Evolutionary conservation across 2,797 vertebrate species (phyloP).

Genomic region (Helostoma temminkii): DNA sequence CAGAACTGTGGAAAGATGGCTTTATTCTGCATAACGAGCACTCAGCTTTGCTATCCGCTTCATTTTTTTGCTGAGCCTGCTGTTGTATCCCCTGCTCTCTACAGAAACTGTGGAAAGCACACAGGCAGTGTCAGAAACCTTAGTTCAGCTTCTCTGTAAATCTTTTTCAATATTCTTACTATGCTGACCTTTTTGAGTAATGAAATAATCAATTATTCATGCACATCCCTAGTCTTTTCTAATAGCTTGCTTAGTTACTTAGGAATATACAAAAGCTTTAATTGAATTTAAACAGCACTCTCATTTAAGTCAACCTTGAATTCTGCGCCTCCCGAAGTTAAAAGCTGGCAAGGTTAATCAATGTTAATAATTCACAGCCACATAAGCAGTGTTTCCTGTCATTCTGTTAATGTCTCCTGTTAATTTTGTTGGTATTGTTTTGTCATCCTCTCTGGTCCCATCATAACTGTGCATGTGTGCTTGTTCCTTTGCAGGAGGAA

Average conservation of each 20-base stretch:
- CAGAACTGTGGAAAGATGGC: too few species aligned
- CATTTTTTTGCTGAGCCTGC: too few species aligned
- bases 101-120: too few species aligned
- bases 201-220: neutral
- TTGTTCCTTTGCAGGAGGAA: slow-evolving; percentile 87
- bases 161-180: too few species aligned
- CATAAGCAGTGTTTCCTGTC: slow-evolving; percentile 10
- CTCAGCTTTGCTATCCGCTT: too few species aligned
- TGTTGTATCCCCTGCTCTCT: too few species aligned
- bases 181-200: too few species aligned
- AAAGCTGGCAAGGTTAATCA: slow-evolving; percentile 49
- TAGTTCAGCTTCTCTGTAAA: neutral
- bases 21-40: too few species aligned
- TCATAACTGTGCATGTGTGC: slow-evolving; percentile 28
- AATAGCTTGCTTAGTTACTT: neutral
- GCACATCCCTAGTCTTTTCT: neutral
- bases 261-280: slow-evolving; percentile 18
- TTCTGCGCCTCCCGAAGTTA: slow-evolving; percentile 25
- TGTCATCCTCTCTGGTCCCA: slow-evolving; percentile 27
- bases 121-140: neutral
- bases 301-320: slow-evolving; percentile 29
- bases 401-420: slow-evolving; percentile 29
- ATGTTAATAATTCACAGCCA: slow-evolving; percentile 36
- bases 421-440: slow-evolving; percentile 52
- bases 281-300: neutral